Base-by-base conservation (phyloP, 2,797 vertebrate species). In the Steatocranus sp. region DNA sequence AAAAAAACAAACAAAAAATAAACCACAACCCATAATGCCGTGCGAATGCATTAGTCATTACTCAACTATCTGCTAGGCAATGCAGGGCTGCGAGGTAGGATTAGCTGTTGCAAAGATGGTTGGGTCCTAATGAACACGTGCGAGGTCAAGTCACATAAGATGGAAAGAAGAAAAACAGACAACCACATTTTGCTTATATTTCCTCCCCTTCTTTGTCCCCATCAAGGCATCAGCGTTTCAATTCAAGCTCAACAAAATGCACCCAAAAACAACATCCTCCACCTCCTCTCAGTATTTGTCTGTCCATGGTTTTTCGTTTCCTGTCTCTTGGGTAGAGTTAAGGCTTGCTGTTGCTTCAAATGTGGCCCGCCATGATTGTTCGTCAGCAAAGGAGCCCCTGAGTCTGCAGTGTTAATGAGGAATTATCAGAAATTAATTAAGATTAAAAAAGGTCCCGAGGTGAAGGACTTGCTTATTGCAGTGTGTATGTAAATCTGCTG, bases 361-460 rank as follows among this genome's bases (percentile, higher is more conserved):
- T 87, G 81, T 80, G 78, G 68, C 74, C 83, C 15, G 20, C 76
- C 86, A 20, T 70, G 70, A 82, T 76, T 80, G 86, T 90, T 90
- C 78, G 83, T 81, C 34, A 54, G 89, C 88, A 87, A 92, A 73
- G 78, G 80, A 92, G 90, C 87, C 88, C 89, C 75, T 78, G 81
- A 86, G 85, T 90, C 82, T 77, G 82, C 82, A 75, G 92, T 92
- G 91, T 93, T 94, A 95, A 95, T 95, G 88, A 94, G 94, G 92
- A 95, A 94, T 94, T 92, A 95, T 95, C 89, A 84, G 87, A 95
- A 96, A 96, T 95, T 93, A 96, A 96, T 96, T 95, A 93, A 91
- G 92, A 95, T 95, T 94, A 93, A 93, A 94, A 93, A 90, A 91
- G 92, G 91, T 94, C 94, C 94, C 94, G 87, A 89, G 93, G 93